A percentile compares a stretch with the other conserved stretches of the same genome.
phyloP scores from a whole-genome alignment of 2,888 invertebrate species.

The Synergus umbraculus region DNA sequence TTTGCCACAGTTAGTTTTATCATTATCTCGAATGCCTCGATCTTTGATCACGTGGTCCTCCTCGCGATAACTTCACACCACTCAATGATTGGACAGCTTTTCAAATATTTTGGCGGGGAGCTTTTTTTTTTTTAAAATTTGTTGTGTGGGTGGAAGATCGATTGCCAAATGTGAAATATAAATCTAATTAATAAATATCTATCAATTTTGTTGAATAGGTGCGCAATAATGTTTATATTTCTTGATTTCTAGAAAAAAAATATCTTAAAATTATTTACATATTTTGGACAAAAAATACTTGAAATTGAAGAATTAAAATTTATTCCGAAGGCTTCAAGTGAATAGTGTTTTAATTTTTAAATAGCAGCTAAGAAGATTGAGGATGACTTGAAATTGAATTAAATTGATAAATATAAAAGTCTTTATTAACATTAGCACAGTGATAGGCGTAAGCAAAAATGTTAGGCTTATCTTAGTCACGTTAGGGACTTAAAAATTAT shows the following conservation, averaged over 20 bases:
- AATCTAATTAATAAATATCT: too few species aligned
- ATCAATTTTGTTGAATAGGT: too few species aligned
- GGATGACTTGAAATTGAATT: background rate
- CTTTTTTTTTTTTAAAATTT: background rate
- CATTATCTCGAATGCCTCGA: background rate
- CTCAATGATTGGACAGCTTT: background rate
- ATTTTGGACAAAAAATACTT: too few species aligned
- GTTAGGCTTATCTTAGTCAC: conserved; percentile 53
- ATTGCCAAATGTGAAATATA: too few species aligned
- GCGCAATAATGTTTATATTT: too few species aligned
- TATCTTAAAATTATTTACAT: too few species aligned
- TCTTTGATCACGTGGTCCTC: background rate
- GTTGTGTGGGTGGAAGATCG: too few species aligned
- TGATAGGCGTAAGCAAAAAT: conserved; percentile 62
- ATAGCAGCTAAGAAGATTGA: background rate
- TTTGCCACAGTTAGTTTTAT: too few species aligned
- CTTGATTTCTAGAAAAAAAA: too few species aligned
- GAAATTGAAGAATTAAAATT: too few species aligned
- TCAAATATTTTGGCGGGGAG: background rate
- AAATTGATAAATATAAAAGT: conserved; percentile 63
- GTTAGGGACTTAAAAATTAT: conserved; percentile 49
- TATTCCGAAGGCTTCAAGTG: too few species aligned
- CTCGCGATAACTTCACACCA: background rate
- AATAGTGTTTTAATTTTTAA: too few species aligned
- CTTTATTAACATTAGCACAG: conserved; percentile 67